Evolutionary conservation across 2,113 vertebrate genomes (phyloP).

Genomic region (Myrmecobius fasciatus): DNA sequence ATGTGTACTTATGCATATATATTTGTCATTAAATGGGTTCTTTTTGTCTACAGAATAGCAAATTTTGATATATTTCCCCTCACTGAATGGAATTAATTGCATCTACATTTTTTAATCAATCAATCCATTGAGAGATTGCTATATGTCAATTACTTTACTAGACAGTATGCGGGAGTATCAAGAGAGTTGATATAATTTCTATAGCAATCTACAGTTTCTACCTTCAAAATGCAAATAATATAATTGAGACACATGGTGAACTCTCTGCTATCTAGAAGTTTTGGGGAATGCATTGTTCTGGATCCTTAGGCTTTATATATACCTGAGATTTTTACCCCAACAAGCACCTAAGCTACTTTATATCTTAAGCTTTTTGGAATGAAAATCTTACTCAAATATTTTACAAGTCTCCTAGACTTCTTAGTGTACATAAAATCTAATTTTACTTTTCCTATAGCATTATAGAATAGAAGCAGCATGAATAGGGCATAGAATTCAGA

Average conservation of each 20-base stretch:
- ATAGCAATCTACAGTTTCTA: background rate
- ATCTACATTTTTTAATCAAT: background rate
- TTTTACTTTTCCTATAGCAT: background rate
- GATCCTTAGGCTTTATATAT: background rate
- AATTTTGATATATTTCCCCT: background rate
- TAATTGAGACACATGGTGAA: background rate
- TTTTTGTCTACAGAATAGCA: background rate
- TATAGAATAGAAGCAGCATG: background rate
- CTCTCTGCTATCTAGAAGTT: background rate
- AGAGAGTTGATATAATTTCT: background rate
- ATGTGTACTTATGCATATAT: background rate
- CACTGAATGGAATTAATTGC: background rate
- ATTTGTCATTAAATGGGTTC: background rate
- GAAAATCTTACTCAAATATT: background rate
- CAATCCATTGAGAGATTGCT: background rate
- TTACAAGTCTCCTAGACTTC: background rate
- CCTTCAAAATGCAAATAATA: background rate
- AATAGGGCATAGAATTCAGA: background rate
- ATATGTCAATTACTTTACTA: accelerated
- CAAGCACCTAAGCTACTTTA: background rate
- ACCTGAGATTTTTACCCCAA: background rate
- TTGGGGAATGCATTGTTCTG: background rate
- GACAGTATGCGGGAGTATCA: background rate
- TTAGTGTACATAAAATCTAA: background rate
- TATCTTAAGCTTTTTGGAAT: background rate